Base-by-base conservation (phyloP, 2,797 vertebrate species). In the Bovichtus variegatus region DNA sequence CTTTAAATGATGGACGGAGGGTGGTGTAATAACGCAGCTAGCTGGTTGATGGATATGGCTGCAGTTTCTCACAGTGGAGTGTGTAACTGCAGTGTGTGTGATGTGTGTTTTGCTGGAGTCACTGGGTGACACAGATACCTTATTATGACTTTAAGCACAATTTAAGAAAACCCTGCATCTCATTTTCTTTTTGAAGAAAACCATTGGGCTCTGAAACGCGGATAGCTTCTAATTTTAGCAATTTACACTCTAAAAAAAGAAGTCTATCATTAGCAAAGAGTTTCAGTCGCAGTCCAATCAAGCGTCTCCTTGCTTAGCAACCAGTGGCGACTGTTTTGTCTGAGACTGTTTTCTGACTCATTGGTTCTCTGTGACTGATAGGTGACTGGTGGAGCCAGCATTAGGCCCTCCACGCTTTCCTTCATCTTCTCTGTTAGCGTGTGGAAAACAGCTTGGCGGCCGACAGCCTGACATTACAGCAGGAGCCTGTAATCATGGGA, bases 401-500 rank as follows among this genome's bases (percentile, higher is more conserved):
- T 91, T 89, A 90, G 83, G 76, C 85, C 87, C 77, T 90, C 81
- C 43, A 54, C 49, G 29, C 85, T 87, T 75, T 84, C 87, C 90
- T 89, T 87, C 90, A 88, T 91, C 88, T 92, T 91, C 87, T 81
- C 81, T 89, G 89, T 92, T 87, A 82, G 91, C 87, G 86, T 93
- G 92, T 92, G 91, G 91, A 94, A 91, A 94, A 93, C 92, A 93
- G 88, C 91, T 90, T 91, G 90, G 92, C 92, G 90, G 83, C 90
- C 87, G 85, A 86, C 91, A 94, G 93, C 91, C 93, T 94, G 93
- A 92, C 93, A 95, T 95, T 95, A 94, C 89, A 88, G 89, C 80
- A 36, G 87, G 84, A 94, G 93, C 82, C 93, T 95, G 92, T 96
- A 95, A 96, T 96, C 94, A 95, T 83, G 86, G 82, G 89, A 89